A percentile compares a stretch with the other conserved stretches of the same genome.
Conservation (phyloP, 1,140 invertebrate genomes). For the Mamestra configurata region DNA sequence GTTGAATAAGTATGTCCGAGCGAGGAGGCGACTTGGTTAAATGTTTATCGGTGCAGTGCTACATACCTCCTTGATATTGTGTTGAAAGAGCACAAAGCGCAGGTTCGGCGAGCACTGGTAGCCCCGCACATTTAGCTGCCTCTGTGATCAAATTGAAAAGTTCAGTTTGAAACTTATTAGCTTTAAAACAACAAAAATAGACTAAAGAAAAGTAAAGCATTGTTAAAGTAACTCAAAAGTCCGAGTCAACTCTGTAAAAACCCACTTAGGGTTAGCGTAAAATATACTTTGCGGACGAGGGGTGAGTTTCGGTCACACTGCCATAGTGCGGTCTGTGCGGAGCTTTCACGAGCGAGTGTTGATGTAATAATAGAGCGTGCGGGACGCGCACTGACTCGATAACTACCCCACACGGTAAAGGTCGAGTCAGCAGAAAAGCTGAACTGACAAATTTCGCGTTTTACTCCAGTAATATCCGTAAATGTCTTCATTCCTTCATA, state of each 20-base stretch:
- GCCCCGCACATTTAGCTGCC: constrained; percentile 94
- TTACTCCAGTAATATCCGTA: constrained; percentile 27
- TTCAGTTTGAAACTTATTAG: constrained; percentile 2
- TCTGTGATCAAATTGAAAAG: constrained; percentile 87
- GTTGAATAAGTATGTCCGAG: constrained; percentile 55
- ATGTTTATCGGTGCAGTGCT: constrained; percentile 54
- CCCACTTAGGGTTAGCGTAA: constrained; percentile 10
- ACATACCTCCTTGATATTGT: constrained; percentile 95
- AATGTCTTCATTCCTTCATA: constrained; percentile 41
- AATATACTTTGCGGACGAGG: constrained; percentile 42
- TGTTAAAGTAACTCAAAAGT: constrained; percentile 38
- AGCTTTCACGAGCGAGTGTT: constrained; percentile 45
- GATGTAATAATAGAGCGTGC: constrained; percentile 46
- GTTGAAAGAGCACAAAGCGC: constrained; percentile 94
- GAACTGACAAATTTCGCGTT: constrained; percentile 26
- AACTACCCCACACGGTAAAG: constrained; percentile 31
- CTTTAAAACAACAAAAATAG: not conserved
- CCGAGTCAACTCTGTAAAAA: not conserved
- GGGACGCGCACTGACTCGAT: constrained; percentile 27
- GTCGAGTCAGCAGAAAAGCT: constrained; percentile 7
- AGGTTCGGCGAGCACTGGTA: constrained; percentile 94
- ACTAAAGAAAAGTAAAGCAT: constrained; percentile 18
- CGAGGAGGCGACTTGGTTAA: constrained; percentile 57
- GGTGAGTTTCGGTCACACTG: constrained; percentile 17
- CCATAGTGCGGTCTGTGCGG: constrained; percentile 26